A percentile compares a stretch with the other conserved stretches of the same genome.
phyloP scores from a whole-genome alignment of 1,140 invertebrate genomes.

The Zaprionus gabonicus region DNA sequence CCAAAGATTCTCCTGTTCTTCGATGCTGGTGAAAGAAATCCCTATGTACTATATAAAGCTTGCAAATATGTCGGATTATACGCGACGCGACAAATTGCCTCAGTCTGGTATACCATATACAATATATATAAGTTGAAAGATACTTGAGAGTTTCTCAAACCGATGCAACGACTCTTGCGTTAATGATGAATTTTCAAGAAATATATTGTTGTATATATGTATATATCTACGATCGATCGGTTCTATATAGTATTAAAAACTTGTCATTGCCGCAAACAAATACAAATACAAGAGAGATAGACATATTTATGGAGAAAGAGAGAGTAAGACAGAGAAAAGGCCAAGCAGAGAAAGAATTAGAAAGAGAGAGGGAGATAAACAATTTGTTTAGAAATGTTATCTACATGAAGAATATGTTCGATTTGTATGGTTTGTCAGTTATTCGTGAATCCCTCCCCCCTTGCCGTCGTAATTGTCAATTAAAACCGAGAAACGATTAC shows the following conservation, averaged over 20 bases:
- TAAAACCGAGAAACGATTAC: conserved; percentile 31
- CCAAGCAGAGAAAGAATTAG: conserved; percentile 8
- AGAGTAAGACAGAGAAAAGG: conserved; percentile 4
- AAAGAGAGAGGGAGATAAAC: background rate
- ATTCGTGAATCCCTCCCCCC: background rate
- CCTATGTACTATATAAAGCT: conserved; percentile 10
- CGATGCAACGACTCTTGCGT: background rate
- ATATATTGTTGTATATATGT: too few species aligned
- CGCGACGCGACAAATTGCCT: conserved; percentile 8
- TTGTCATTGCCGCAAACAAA: background rate
- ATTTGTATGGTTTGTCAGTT: background rate
- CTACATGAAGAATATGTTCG: too few species aligned
- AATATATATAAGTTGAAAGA: background rate
- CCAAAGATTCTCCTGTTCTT: background rate
- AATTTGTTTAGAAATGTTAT: conserved; percentile 5
- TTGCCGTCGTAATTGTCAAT: conserved; percentile 15
- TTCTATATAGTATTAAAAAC: too few species aligned
- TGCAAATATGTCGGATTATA: conserved; percentile 5
- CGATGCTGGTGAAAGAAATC: background rate
- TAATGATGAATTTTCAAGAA: background rate
- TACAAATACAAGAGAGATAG: conserved; percentile 1
- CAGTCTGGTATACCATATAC: background rate
- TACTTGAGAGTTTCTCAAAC: background rate
- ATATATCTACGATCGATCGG: too few species aligned
- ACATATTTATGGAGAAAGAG: background rate